Conservation (phyloP, 2,113 vertebrate species). For the Poeciliopsis retropinna region DNA sequence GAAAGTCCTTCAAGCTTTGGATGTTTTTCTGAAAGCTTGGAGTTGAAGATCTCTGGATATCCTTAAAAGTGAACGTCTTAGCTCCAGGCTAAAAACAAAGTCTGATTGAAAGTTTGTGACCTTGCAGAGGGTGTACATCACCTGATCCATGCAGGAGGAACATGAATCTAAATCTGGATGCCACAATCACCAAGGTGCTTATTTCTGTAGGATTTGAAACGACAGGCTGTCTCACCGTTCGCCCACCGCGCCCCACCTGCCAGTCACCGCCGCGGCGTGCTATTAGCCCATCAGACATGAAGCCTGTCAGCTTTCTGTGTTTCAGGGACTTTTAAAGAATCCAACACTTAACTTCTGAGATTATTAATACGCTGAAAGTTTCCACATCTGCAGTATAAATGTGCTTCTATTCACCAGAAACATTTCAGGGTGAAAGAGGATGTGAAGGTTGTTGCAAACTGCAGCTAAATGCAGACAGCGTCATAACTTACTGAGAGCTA, state of each 20-base stretch:
- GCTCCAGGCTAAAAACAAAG: not conserved
- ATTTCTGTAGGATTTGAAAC: conserved; percentile 12
- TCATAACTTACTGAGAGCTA: not conserved
- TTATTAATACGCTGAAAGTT: not conserved
- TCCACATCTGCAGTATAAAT: not conserved
- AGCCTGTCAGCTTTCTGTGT: not conserved
- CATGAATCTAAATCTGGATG: conserved; percentile 7
- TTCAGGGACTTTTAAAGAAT: conserved; percentile 9
- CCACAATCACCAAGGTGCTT: conserved; percentile 24
- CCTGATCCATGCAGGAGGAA: conserved; percentile 13
- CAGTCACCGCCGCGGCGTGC: conserved; percentile 7
- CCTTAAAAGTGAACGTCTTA: not conserved
- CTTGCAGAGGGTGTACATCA: not conserved
- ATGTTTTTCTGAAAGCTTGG: no score
- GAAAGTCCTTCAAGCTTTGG: no score
- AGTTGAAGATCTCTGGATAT: not conserved
- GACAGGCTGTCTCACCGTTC: conserved; percentile 9
- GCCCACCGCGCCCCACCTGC: conserved; percentile 13
- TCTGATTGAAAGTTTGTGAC: not conserved
- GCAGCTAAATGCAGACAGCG: not conserved
- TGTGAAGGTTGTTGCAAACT: no score
- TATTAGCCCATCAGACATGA: conserved; percentile 7
- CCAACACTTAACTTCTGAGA: not conserved
- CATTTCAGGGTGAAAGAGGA: no score
- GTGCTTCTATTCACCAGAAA: not conserved